Evolutionary conservation across 2,888 invertebrate genomes (phyloP), one percentile per base, ranked within the genome.

Genomic region (Leptothorax acervorum): DNA sequence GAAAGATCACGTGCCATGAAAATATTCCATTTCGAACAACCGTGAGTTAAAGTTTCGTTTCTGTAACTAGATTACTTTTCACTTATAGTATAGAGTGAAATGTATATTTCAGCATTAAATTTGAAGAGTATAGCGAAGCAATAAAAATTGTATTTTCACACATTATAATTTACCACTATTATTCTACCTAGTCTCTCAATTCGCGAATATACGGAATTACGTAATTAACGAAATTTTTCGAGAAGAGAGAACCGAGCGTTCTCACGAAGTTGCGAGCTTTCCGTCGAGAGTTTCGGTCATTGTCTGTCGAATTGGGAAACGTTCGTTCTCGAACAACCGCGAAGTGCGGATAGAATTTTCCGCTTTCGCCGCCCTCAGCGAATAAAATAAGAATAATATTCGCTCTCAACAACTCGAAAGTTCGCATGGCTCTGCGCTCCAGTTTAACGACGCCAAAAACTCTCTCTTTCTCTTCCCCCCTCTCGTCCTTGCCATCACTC

Each of bases 351-450:
- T 8, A 71, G 31, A 81, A 71, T 81, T 71, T 81, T 81, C 45
- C 60, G 60, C 57, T 60, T 60, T 79, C 23, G 39, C 48, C 71
- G 35, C 48, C 57, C 55, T 62, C 39, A 31, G 68, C 57, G 60
- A 79, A 79, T 79, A 81, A 81, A 81, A 81, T 81, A 81, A 81
- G 79, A 81, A 81, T 81, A 81, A 81, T 81, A 81, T 71, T 81
- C 79, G 73, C 31, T 51, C 53, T 39, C 73, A 62, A 81, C 60
- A 71, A 81, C 48, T 71, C 71, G 28, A 65, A 81, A 84, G 70
- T 82, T 82, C 53, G 62, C 62, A 60, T 63, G 42, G 55, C 28
- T 18, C 53, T 15, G 63, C 60, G 51, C 60, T 66, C 18, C 70
- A 62, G 39, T 62, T 79, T 81, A 65, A 78, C 51, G 28, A n/a